Conservation (phyloP, 2,797 vertebrate genomes). For the Ptychobarbus kaznakovi region DNA sequence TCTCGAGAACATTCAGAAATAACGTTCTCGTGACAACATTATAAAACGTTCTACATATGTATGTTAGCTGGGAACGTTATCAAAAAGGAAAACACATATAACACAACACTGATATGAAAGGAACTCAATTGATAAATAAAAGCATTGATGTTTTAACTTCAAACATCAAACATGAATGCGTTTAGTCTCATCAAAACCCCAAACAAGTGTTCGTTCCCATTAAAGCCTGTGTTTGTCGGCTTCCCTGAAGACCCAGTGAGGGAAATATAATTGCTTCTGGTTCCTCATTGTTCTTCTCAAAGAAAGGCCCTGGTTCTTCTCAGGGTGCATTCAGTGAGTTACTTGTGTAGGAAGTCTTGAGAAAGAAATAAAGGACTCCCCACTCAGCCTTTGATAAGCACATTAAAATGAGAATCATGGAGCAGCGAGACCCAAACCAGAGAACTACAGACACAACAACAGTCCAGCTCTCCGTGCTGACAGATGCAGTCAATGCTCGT, state of each 20-base stretch:
- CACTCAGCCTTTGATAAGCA: slow-evolving; percentile 24
- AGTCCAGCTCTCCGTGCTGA: background rate
- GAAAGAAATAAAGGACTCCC: slow-evolving; percentile 37
- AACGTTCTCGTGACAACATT: background rate
- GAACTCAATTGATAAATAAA: background rate
- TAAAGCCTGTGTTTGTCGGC: background rate
- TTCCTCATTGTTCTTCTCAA: slow-evolving; percentile 34
- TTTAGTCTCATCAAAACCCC: background rate
- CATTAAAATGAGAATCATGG: slow-evolving; percentile 53
- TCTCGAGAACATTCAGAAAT: background rate
- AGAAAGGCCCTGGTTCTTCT: slow-evolving; percentile 19
- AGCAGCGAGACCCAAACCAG: slow-evolving; percentile 29
- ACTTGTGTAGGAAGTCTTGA: slow-evolving; percentile 21
- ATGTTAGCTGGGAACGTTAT: background rate
- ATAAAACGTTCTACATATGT: background rate
- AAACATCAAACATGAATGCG: background rate
- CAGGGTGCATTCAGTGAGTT: slow-evolving; percentile 9
- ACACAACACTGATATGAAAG: background rate
- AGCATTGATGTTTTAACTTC: background rate
- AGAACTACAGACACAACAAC: background rate
- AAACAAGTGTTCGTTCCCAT: background rate
- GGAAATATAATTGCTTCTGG: slow-evolving; percentile 1
- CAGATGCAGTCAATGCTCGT: background rate
- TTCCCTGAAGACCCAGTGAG: background rate
- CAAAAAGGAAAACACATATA: background rate